Base-by-base conservation (phyloP, 2,888 invertebrate species). In the Keiferia lycopersicella region DNA sequence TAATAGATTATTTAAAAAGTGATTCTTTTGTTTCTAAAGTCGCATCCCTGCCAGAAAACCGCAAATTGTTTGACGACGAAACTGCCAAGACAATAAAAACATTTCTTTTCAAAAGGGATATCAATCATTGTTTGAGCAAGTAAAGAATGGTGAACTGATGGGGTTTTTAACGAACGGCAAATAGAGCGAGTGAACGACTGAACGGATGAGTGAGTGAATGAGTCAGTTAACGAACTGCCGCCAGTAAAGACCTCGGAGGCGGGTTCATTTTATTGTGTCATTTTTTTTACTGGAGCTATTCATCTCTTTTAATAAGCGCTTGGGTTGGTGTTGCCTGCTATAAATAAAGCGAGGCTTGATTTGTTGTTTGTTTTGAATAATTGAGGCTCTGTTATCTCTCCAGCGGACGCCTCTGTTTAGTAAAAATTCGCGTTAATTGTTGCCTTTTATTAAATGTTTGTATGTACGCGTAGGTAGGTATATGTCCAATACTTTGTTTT, bases 131-230 rank as follows among this genome's bases (percentile, higher is more conserved):
- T 60, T 48, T 11, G 18, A 56, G 39, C 34, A 45, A 48, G 38
- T 22, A 68, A 67, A 69, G 72, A 71, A 77, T 74, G 72, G 78
- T 70, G 76, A 75, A 69, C 72, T 74, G 75, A 78, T 78, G 74
- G 71, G 71, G 71, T 71, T 62, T 50, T 68, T 69, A 76, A 73
- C 72, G 71, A 71, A 73, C 70, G 68, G 63, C 67, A 73, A 75
- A 70, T 72, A 68, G 69, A 69, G 70, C 51, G 61, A 56, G 56
- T 56, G 56, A 56, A 30, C 56, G 63, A 61, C 38, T 59, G 66
- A 62, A 56, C 56, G 64, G 61, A 63, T 56, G 59, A 51, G 61
- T 61, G 65, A 61, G 64, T 62, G 65, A 65, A 64, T 63, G 59
- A 30, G 60, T 38, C 38, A 60, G 64, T 61, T 66, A 63, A 63